Evolutionary conservation across 2,113 vertebrate species (phyloP).

Genomic region (Carollia perspicillata): DNA sequence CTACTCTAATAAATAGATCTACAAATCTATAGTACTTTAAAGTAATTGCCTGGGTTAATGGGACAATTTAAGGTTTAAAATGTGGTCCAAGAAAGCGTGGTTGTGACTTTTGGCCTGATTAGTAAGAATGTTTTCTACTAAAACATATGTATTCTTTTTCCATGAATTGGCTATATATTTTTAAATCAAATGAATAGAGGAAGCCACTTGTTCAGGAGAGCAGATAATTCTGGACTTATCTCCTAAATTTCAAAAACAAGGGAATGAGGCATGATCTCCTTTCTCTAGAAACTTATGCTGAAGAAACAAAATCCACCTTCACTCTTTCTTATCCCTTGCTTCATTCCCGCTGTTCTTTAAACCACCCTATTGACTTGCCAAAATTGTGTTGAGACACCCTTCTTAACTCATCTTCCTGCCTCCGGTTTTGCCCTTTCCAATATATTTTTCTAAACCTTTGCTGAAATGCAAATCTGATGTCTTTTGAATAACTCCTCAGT

Average conservation of each 20-base stretch:
- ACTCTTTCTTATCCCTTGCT: background rate
- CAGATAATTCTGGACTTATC: constrained; percentile 13
- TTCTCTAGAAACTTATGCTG: background rate
- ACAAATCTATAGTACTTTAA: background rate
- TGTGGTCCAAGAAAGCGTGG: background rate
- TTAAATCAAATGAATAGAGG: background rate
- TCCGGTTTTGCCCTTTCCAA: background rate
- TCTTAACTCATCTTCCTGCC: background rate
- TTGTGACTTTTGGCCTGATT: background rate
- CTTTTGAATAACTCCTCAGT: background rate
- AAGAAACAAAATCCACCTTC: background rate
- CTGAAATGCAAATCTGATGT: constrained; percentile 26
- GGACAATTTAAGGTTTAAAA: constrained; percentile 10
- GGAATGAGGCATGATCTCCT: background rate
- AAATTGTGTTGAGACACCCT: background rate
- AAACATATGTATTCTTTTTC: background rate
- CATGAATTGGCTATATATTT: constrained; percentile 10
- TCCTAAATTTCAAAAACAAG: constrained; percentile 8
- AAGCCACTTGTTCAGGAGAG: background rate
- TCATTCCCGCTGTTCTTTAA: background rate
- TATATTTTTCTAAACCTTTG: constrained; percentile 25
- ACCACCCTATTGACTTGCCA: background rate
- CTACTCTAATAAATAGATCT: background rate
- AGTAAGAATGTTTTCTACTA: constrained; percentile 15
- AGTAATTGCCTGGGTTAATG: background rate